phyloP scores from a whole-genome alignment of 2,113 vertebrate species.

The Prinia subflava region DNA sequence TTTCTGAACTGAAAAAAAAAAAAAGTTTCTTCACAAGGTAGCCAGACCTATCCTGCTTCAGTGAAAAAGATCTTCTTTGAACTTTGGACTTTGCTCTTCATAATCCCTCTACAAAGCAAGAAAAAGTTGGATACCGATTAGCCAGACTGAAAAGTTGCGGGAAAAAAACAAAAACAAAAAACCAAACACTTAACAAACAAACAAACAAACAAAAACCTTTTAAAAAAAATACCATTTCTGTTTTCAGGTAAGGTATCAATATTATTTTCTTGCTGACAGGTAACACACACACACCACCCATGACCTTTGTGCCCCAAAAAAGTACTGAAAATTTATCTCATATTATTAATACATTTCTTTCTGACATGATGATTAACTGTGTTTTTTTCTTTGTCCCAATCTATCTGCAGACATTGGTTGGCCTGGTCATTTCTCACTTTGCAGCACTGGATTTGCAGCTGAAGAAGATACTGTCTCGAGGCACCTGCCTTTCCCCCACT shows the following conservation, averaged over 20 bases:
- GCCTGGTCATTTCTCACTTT: neutral
- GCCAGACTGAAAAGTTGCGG: neutral
- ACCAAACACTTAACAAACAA: too few relatives aligned
- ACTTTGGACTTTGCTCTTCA: neutral
- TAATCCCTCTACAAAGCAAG: neutral
- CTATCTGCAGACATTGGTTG: neutral
- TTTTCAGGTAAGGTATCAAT: neutral
- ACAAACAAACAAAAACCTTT: too few relatives aligned
- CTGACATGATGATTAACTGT: neutral
- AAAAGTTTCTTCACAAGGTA: neutral
- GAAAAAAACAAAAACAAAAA: neutral
- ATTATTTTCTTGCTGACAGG: neutral
- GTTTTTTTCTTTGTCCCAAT: neutral
- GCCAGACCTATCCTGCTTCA: neutral
- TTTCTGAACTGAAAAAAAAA: neutral
- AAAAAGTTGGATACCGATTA: neutral
- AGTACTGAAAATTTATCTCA: neutral
- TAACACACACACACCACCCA: accelerated
- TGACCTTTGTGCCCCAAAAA: accelerated
- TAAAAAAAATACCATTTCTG: neutral
- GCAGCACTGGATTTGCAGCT: neutral
- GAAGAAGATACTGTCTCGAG: neutral
- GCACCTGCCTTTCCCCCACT: neutral
- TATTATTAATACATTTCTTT: neutral
- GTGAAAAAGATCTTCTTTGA: neutral